Conservation (phyloP, 2,113 vertebrate species). For the Fulmarus glacialis region DNA sequence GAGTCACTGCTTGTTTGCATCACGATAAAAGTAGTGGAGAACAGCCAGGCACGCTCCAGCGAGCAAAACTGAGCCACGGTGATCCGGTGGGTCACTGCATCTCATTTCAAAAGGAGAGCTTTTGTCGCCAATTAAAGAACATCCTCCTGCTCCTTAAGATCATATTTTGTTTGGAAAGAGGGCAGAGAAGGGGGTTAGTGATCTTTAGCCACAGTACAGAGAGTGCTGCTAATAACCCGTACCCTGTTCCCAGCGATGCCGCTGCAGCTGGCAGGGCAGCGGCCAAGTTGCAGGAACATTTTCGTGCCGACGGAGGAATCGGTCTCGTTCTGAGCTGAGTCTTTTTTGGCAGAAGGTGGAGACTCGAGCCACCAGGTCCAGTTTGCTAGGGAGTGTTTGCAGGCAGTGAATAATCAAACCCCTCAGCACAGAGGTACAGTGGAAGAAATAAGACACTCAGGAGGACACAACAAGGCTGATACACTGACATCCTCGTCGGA, state of each 20-base stretch:
- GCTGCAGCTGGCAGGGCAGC: not conserved
- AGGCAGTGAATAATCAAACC: not conserved
- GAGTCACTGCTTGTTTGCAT: not conserved
- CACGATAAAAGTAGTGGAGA: not conserved
- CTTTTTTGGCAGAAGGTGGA: not conserved
- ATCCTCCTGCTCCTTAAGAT: not conserved
- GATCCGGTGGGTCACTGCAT: not conserved
- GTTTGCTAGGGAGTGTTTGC: not conserved
- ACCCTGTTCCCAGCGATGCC: not conserved
- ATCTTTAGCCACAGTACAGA: not conserved
- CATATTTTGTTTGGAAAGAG: not conserved
- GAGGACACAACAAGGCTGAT: not conserved
- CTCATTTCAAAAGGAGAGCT: not conserved
- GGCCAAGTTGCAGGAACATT: not conserved
- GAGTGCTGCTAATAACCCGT: not conserved
- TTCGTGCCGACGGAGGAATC: rapidly evolving
- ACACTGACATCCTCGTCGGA: rapidly evolving
- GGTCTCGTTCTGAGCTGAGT: rapidly evolving
- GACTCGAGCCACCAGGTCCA: not conserved
- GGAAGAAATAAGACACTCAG: not conserved
- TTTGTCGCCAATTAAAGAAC: not conserved
- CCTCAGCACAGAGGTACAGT: not conserved
- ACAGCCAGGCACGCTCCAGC: not conserved
- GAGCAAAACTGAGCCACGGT: not conserved
- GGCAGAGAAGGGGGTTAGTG: not conserved